Evolutionary conservation across 2,113 vertebrate genomes (phyloP), one percentile per base, ranked within the genome.

Genomic region (Hippocampus guttulatus): DNA sequence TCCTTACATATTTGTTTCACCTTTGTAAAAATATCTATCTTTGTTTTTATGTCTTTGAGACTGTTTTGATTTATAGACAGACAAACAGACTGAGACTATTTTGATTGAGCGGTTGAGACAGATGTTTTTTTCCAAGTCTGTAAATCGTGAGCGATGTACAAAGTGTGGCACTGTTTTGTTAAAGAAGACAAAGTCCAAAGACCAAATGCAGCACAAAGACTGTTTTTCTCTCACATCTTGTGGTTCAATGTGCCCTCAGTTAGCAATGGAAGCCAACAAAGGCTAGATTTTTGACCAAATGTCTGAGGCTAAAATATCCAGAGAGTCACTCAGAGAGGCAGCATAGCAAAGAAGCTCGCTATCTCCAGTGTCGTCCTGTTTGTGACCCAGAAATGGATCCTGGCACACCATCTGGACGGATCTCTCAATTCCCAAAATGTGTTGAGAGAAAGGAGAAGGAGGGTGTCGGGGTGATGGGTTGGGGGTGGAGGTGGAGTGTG

Each of bases 351-450:
- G 14, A 23, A 27, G 63, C 23, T 65, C 63, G 3, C 21, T 2
- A n/a, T 65, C 64, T 45, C 64, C 9, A 45, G 43, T 18, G 43
- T 23, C n/a, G n/a, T 65, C 64, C 64, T 65, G 16, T 47, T 65
- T 47, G 43, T 45, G 64, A 49, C 64, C 43, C 64, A 65, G 64
- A 65, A 65, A 65, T 65, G 41, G 23, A 65, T 49, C 64, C 12
- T 47, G 64, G 41, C 64, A 38, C 64, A 47, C 64, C 64, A 65
- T 65, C 64, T 65, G 64, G 43, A 65, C 12, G 64, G 41, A 47
- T 65, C 41, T 65, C 64, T 47, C 64, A 65, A 47, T 65, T 65
- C 64, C 64, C 64, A 47, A 65, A 65, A 65, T 65, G 43, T 15
- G 16, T 65, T 65, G 27, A 27, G 64, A 25, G n/a, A 65, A 47